Percentiles rank a stretch among this genome's conserved stretches.
These are phyloP conservation scores for Liodrosophila aerea DNA, from an alignment of 2,888 invertebrate genomes.

Conservation along the genomic window DNA sequence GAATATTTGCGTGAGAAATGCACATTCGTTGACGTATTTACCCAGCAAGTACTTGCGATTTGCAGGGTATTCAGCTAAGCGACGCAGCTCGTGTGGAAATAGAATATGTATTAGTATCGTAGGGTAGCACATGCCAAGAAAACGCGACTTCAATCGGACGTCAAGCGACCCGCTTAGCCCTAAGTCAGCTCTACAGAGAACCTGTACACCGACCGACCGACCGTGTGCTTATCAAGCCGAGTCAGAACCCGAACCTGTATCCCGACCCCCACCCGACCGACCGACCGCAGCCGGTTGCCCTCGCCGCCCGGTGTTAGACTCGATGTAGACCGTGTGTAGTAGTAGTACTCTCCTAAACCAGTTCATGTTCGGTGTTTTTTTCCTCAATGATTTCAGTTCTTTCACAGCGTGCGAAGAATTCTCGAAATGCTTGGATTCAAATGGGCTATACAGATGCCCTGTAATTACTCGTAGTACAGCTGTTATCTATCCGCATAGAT, in stretches of 20 bases:
- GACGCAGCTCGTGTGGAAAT: constrained; percentile 37
- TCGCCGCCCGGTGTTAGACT: not conserved
- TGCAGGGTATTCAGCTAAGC: constrained; percentile 36
- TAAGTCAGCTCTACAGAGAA: not conserved
- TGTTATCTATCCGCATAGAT: no score
- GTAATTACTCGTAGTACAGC: not conserved
- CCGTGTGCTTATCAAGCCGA: not conserved
- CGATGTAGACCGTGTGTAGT: not conserved
- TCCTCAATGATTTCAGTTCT: constrained; percentile 43
- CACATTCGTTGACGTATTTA: constrained; percentile 44
- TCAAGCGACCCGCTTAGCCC: not conserved
- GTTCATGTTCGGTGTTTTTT: constrained; percentile 40
- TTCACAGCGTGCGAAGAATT: constrained; percentile 19
- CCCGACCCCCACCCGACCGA: not conserved
- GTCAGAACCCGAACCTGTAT: not conserved
- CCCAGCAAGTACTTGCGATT: not conserved
- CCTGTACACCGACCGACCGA: not conserved
- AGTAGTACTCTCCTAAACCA: constrained; percentile 49
- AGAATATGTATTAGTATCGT: constrained; percentile 33
- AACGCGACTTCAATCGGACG: constrained; percentile 37
- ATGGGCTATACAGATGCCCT: constrained; percentile 23
- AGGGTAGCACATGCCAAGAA: constrained; percentile 47
- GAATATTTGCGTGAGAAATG: constrained; percentile 52
- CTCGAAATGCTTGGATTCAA: not conserved
- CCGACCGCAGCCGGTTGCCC: not conserved